Conservation (phyloP, 1,140 invertebrate genomes). For the Drosophila murphyi region DNA sequence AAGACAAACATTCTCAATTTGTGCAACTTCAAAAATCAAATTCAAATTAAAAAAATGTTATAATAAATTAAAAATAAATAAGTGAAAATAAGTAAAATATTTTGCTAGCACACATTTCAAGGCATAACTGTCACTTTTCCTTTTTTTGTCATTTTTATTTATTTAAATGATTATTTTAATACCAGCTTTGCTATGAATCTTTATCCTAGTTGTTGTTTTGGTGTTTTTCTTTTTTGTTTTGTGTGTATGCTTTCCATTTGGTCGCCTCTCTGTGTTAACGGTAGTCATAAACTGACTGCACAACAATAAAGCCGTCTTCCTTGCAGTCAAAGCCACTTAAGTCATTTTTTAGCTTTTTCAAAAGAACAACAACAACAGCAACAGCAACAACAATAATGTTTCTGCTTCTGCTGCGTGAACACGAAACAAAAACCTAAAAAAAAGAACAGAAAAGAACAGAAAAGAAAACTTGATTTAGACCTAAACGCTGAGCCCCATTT, state of each 20-base stretch:
- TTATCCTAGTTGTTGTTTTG: background rate
- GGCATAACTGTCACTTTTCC: too few species aligned
- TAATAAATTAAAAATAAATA: too few species aligned
- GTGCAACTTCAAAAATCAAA: too few species aligned
- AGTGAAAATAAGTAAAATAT: too few species aligned
- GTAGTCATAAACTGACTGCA: slow-evolving; percentile 68
- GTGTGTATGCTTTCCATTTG: background rate
- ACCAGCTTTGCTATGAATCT: background rate
- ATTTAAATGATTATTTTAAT: too few species aligned
- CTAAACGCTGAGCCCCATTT: slow-evolving; percentile 27
- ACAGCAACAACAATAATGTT: slow-evolving; percentile 7
- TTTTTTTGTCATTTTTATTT: too few species aligned
- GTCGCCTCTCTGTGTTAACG: slow-evolving; percentile 48
- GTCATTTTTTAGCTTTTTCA: slow-evolving; percentile 48
- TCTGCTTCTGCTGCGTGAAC: slow-evolving; percentile 16
- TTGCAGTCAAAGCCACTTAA: slow-evolving; percentile 52
- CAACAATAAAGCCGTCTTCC: slow-evolving; percentile 59
- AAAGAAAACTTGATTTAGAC: slow-evolving; percentile 42
- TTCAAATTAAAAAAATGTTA: too few species aligned
- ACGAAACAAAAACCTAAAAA: slow-evolving; percentile 37
- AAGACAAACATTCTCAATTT: too few species aligned
- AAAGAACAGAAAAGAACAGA: slow-evolving; percentile 3
- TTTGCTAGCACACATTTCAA: too few species aligned
- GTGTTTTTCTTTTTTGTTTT: too few species aligned
- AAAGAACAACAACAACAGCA: slow-evolving; percentile 22